Evolutionary conservation across 2,888 invertebrate genomes (phyloP).

Genomic region (Drosophila siamana): DNA sequence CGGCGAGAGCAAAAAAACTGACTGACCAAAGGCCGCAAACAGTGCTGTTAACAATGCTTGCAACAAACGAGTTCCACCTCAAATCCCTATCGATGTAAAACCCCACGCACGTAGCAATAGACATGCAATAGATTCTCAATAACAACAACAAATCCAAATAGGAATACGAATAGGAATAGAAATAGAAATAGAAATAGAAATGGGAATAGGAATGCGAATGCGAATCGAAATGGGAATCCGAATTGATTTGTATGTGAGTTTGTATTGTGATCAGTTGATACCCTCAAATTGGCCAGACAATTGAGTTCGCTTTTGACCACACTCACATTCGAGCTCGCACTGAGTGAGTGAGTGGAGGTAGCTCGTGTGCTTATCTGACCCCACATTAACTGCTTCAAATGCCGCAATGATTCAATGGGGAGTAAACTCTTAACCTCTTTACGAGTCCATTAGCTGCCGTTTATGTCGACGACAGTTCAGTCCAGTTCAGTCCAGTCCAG

Average conservation of each 20-base stretch:
- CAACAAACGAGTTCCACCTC: neutral
- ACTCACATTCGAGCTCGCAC: neutral
- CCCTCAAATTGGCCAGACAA: constrained; percentile 18
- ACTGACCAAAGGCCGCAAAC: neutral
- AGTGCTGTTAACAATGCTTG: neutral
- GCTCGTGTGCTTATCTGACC: constrained; percentile 32
- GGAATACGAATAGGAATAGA: neutral
- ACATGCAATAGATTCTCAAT: constrained; percentile 6
- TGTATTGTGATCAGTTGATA: constrained; percentile 22
- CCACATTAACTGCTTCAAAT: constrained; percentile 53
- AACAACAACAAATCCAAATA: constrained; percentile 1
- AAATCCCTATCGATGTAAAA: constrained; percentile 1
- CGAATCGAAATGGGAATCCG: neutral
- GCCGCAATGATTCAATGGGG: constrained; percentile 52
- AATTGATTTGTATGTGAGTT: constrained; percentile 20
- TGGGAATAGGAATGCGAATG: neutral
- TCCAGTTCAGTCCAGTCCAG: constrained; percentile 4
- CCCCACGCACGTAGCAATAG: constrained; percentile 14
- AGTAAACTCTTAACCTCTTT: constrained; percentile 35
- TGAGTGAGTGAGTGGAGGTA: neutral
- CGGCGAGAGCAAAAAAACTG: neutral
- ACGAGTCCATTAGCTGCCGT: constrained; percentile 30
- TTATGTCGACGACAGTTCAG: constrained; percentile 49
- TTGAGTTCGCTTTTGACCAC: constrained; percentile 3
- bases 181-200: neutral